These are phyloP conservation scores for Cyphotilapia sp. DNA, from an alignment of 2,113 vertebrate genomes.

Conservation along the genomic window DNA sequence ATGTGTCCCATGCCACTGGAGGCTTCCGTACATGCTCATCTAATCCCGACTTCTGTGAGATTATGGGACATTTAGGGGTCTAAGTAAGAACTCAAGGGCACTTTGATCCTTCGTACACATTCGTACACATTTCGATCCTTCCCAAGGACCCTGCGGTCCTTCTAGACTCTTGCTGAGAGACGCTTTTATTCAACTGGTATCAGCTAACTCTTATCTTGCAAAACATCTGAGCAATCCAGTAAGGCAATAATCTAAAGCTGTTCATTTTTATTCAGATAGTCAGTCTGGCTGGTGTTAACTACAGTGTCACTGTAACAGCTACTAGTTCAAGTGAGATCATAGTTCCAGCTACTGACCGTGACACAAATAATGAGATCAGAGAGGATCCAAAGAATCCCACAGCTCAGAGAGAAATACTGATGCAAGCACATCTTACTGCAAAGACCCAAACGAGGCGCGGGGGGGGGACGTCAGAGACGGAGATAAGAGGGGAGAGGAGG, in stretches of 20 bases:
- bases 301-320: neutral
- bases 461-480: neutral
- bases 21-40: neutral
- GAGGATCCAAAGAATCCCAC: slow-evolving; percentile 23
- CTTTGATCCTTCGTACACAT: neutral
- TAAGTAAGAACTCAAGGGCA: neutral
- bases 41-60: neutral
- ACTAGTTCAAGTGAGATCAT: slow-evolving; percentile 24
- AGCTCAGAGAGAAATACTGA: slow-evolving; percentile 26
- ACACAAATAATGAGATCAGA: slow-evolving; percentile 52
- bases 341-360: slow-evolving; percentile 9
- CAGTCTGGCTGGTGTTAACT: neutral
- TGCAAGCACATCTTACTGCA: slow-evolving; percentile 8
- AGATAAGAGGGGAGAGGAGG: neutral
- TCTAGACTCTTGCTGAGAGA: neutral
- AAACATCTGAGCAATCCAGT: neutral
- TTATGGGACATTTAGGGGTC: neutral
- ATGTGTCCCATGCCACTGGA: neutral
- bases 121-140: neutral
- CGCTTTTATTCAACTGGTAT: neutral
- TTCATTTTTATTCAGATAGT: neutral
- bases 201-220: neutral
- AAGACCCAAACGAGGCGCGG: neutral
- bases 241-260: neutral
- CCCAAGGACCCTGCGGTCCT: neutral